These are phyloP conservation scores for Chironomus tentans DNA, from an alignment of 2,888 invertebrate genomes.

Conservation along the genomic window DNA sequence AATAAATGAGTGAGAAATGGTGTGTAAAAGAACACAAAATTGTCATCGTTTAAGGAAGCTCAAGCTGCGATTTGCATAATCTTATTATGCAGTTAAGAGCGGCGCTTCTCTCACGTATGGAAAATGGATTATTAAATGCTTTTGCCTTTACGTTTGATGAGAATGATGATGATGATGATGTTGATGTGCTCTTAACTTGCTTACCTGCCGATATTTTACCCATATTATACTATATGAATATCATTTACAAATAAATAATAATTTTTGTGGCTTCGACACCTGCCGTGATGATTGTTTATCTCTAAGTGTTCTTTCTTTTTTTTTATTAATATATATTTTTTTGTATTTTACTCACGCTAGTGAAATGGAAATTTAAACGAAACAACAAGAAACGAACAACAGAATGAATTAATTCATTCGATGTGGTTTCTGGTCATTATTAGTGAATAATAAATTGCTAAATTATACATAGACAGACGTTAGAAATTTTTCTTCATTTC, in stretches of 20 bases:
- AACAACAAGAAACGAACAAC: not conserved
- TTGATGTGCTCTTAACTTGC: not conserved
- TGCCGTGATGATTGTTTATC: slow-evolving; percentile 18
- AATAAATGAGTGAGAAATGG: too few species aligned
- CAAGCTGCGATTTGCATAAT: slow-evolving; percentile 25
- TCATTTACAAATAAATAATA: slow-evolving; percentile 18
- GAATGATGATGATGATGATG: not conserved
- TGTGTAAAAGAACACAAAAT: not conserved
- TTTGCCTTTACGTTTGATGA: not conserved
- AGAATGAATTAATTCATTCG: not conserved
- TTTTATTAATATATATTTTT: not conserved
- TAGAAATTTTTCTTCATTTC: not conserved
- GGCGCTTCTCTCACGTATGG: slow-evolving; percentile 5
- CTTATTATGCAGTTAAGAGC: slow-evolving; percentile 15
- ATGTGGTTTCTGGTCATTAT: not conserved
- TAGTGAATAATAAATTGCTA: not conserved
- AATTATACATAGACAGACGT: not conserved
- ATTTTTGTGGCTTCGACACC: slow-evolving; percentile 17
- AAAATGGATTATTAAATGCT: slow-evolving; percentile 6
- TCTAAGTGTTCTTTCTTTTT: slow-evolving; percentile 1
- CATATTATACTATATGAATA: not conserved
- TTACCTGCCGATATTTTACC: not conserved
- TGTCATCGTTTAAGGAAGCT: slow-evolving; percentile 16
- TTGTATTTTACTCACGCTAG: not conserved
- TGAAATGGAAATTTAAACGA: not conserved